Evolutionary conservation across 53 echinoderm and acorn worm genomes (phyloP), one percentile per base, ranked within the genome.

Genomic region (Holothuria scabra): DNA sequence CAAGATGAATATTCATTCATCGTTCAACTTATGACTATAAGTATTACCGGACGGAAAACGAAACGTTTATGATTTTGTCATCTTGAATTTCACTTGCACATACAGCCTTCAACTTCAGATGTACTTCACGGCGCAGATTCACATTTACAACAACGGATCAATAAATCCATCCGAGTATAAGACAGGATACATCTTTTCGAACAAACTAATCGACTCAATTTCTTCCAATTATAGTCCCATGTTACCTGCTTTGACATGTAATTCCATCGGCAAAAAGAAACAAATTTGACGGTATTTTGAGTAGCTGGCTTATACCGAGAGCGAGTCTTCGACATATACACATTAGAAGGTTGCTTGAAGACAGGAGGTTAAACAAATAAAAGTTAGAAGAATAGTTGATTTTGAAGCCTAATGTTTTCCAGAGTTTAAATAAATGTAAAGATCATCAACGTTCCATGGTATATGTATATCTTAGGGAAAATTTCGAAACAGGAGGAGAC

Each of bases 141-240:
- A 18, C 34, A n/a, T 69, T 69, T 33, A 37, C 41, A 69, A 6
- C 7, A 20, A 35, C 21, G 41, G 69, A 69, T 69, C 69, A 35
- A 69, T 69, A 69, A 69, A 69, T 69, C 69, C 69, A 69, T 69
- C 69, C 69, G 38, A 34, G n/a, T n/a, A 34, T 41, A 30, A 69
- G 69, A 69, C 69, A 41, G 69, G 41, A 69, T 32, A 69, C 69
- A 69, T 69, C 69, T 69, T 41, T 41, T 22, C 30, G 69, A 69
- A 4, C 28, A 69, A 69, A 69, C 34, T n/a, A 12, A 69, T 19
- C 69, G 69, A 69, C 69, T 69, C 38, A 69, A 69, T 69, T 69
- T 69, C 69, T 69, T 38, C 69, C 69, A 69, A 69, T 69, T 69
- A 69, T 38, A 69, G 69, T 69, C 69, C 69, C 69, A 20, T 69